These are phyloP conservation scores for Scaptodrosophila lebanonensis DNA, from an alignment of 1,140 invertebrate genomes.

Conservation along the genomic window DNA sequence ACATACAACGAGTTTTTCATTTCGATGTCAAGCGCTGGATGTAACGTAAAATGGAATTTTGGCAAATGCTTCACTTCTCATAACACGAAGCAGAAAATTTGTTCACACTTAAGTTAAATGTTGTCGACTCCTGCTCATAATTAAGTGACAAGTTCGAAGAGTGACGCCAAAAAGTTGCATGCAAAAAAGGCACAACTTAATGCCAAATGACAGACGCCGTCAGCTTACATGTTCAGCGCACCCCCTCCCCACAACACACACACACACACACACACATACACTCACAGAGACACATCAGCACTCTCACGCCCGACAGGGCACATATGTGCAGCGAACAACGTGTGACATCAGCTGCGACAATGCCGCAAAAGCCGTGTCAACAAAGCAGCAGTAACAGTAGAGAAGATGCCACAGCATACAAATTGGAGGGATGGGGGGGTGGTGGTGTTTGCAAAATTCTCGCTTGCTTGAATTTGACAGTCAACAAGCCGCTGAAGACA, in stretches of 20 bases:
- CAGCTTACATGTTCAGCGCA: conserved; percentile 47
- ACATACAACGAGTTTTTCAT: no score
- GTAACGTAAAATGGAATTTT: no score
- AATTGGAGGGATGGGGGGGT: conserved; percentile 2
- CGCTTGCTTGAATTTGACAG: conserved; percentile 34
- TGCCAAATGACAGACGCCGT: conserved; percentile 57
- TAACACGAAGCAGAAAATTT: not conserved
- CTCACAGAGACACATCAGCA: conserved; percentile 1
- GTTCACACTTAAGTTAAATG: conserved; percentile 46
- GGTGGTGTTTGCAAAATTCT: conserved; percentile 33
- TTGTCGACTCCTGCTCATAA: conserved; percentile 53
- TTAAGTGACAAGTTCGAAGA: conserved; percentile 59
- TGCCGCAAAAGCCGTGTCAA: conserved; percentile 66
- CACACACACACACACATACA: not conserved
- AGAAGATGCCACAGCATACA: conserved; percentile 30
- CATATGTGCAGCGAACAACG: conserved; percentile 48
- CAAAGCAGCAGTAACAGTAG: conserved; percentile 32
- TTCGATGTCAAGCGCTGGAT: no score
- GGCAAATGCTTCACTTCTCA: no score
- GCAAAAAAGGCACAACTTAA: conserved; percentile 49
- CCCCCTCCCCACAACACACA: conserved; percentile 22
- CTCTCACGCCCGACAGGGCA: conserved; percentile 6
- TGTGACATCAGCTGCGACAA: conserved; percentile 68
- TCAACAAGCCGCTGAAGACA: no score
- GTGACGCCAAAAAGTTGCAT: conserved; percentile 39